A percentile compares a stretch with the other conserved stretches of the same genome.
phyloP scores from a whole-genome alignment of 2,888 invertebrate genomes.

The Pachydiplax longipennis region DNA sequence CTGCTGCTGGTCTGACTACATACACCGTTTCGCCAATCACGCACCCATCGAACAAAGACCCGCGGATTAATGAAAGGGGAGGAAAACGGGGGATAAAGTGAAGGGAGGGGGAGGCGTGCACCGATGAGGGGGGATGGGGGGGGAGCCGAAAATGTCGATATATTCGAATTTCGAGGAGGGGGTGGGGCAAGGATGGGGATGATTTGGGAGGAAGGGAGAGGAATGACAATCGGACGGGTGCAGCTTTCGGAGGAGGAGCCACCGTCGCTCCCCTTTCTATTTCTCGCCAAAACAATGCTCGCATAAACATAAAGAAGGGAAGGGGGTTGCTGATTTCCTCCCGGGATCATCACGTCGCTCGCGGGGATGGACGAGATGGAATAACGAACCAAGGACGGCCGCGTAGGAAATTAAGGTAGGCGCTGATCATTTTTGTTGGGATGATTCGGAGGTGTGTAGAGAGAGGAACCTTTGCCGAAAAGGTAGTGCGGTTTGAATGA shows the following conservation, averaged over 20 bases:
- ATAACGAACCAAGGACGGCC: neutral
- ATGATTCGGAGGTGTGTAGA: neutral
- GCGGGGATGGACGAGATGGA: neutral
- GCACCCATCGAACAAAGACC: constrained; percentile 34
- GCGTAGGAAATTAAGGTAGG: neutral
- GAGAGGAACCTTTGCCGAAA: neutral
- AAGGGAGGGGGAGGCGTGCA: constrained; percentile 47
- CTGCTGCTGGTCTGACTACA: neutral
- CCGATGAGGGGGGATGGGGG: constrained; percentile 47
- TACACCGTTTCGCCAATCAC: constrained; percentile 38
- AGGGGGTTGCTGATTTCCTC: constrained; percentile 53
- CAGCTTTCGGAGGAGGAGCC: constrained; percentile 10
- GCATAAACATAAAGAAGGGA: constrained; percentile 3
- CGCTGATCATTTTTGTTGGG: neutral
- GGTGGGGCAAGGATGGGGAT: constrained; percentile 46
- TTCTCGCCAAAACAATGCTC: constrained; percentile 13
- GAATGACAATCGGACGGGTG: constrained; percentile 44
- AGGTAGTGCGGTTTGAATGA: neutral
- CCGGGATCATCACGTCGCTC: constrained; percentile 47
- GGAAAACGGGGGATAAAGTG: constrained; percentile 32
- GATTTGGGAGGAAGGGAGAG: constrained; percentile 48
- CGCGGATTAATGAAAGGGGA: constrained; percentile 47
- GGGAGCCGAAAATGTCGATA: constrained; percentile 48
- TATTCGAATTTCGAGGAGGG: constrained; percentile 47
- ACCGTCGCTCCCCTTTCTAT: constrained; percentile 45